Evolutionary conservation across 2,113 vertebrate species (phyloP).

Genomic region (Tachycineta bicolor): DNA sequence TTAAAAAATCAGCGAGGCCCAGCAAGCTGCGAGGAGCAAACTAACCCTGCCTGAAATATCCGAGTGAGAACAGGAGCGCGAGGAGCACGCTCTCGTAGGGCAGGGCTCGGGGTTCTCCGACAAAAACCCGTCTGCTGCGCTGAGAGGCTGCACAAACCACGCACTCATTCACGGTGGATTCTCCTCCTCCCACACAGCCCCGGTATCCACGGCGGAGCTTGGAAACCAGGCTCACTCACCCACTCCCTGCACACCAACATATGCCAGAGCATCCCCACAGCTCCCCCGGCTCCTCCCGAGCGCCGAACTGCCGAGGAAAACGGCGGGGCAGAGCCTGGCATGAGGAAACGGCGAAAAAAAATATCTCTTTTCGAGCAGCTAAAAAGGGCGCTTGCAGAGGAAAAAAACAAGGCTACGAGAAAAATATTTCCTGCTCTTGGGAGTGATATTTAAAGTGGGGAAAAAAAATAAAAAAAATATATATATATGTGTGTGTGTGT

Average conservation of each 20-base stretch:
- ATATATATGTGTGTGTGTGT: no score
- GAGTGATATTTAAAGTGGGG: no score
- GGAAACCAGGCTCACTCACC: not conserved
- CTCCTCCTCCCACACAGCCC: not conserved
- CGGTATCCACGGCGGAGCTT: fast-evolving
- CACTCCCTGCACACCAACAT: not conserved
- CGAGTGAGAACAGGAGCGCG: not conserved
- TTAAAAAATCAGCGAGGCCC: not conserved
- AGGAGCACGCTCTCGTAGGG: not conserved
- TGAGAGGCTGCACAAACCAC: not conserved
- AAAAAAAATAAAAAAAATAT: no score
- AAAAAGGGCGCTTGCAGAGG: not conserved
- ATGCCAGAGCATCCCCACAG: not conserved
- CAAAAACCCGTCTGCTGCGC: not conserved
- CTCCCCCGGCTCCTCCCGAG: not conserved
- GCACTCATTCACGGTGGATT: not conserved
- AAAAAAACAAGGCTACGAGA: not conserved
- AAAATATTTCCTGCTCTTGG: not conserved
- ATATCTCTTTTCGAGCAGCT: not conserved
- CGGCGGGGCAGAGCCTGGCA: not conserved
- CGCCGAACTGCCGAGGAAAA: not conserved
- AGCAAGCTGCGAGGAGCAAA: not conserved
- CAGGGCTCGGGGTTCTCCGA: not conserved
- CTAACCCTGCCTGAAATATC: not conserved
- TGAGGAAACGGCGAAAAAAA: not conserved